These are phyloP conservation scores for Ischnus inquisitorius DNA, from an alignment of 2,888 invertebrate genomes.

Conservation along the genomic window DNA sequence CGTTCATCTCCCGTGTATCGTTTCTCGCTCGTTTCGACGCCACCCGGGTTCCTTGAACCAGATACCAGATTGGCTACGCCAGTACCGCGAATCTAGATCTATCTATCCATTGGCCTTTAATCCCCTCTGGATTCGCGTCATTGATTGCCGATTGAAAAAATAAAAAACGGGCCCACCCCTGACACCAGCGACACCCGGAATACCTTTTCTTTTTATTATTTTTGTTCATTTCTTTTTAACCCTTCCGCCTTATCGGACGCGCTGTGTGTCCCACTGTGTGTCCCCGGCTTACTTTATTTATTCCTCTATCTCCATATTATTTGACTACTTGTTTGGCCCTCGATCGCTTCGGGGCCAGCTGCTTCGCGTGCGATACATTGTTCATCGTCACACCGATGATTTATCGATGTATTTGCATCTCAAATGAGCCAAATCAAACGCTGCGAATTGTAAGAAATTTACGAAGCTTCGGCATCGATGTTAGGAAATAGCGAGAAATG, in stretches of 20 bases:
- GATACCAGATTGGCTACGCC: slow-evolving; percentile 84
- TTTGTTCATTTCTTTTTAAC: slow-evolving; percentile 55
- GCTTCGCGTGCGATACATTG: slow-evolving; percentile 15
- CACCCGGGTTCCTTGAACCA: slow-evolving; percentile 85
- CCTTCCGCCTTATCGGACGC: slow-evolving; percentile 53
- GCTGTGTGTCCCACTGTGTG: no score
- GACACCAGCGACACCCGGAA: slow-evolving; percentile 63
- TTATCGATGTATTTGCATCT: slow-evolving; percentile 79
- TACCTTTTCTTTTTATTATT: slow-evolving; percentile 53
- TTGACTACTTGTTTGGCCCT: slow-evolving; percentile 57
- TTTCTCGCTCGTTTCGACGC: slow-evolving; percentile 41
- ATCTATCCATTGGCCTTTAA: slow-evolving; percentile 83
- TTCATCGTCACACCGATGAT: slow-evolving; percentile 79
- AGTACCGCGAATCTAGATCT: slow-evolving; percentile 85
- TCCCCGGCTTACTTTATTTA: slow-evolving; percentile 47
- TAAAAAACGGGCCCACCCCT: slow-evolving; percentile 68
- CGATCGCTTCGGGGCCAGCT: slow-evolving; percentile 64
- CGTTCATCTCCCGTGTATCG: slow-evolving; percentile 58
- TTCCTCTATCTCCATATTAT: slow-evolving; percentile 55
- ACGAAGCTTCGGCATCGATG: background rate
- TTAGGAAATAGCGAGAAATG: background rate
- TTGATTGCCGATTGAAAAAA: slow-evolving; percentile 84
- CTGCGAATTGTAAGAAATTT: background rate
- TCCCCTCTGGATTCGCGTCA: slow-evolving; percentile 81
- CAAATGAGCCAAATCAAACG: slow-evolving; percentile 27